A percentile compares a stretch with the other conserved stretches of the same genome.
These are phyloP conservation scores for Callimorpha dominula DNA, from an alignment of 2,888 invertebrate species.

Conservation along the genomic window DNA sequence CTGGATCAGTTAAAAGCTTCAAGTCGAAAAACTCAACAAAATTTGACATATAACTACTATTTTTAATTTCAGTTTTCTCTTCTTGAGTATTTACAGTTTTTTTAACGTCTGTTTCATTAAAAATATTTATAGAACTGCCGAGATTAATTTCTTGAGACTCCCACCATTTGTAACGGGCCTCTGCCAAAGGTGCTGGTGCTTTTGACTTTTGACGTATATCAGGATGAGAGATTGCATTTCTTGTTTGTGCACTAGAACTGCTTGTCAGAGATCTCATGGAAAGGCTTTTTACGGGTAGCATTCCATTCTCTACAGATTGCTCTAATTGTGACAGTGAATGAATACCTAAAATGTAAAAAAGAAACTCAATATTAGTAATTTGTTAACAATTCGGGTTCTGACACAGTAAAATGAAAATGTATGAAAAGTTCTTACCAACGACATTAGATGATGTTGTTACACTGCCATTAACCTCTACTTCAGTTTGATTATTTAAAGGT, in stretches of 20 bases:
- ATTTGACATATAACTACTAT: slow-evolving; percentile 59
- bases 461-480: slow-evolving; percentile 70
- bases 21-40: slow-evolving; percentile 88
- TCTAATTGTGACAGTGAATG: slow-evolving; percentile 60
- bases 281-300: slow-evolving; percentile 67
- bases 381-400: not conserved
- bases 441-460: slow-evolving; percentile 63
- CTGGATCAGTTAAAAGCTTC: slow-evolving; percentile 88
- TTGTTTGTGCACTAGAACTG: slow-evolving; percentile 64
- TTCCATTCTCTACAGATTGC: slow-evolving; percentile 60
- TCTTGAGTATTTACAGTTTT: slow-evolving; percentile 58
- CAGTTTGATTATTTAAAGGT: slow-evolving; percentile 69
- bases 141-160: slow-evolving; percentile 87
- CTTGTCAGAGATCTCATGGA: slow-evolving; percentile 76
- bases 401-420: not conserved
- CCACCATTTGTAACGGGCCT: slow-evolving; percentile 84
- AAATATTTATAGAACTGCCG: slow-evolving; percentile 88
- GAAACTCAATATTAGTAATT: not conserved
- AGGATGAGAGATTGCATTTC: slow-evolving; percentile 79
- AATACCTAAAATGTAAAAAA: slow-evolving; percentile 58
- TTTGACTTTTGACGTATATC: slow-evolving; percentile 67
- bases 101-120: slow-evolving; percentile 70
- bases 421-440: slow-evolving; percentile 56
- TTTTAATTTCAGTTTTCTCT: slow-evolving; percentile 52
- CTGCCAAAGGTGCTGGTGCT: slow-evolving; percentile 56